Conservation (phyloP, 2,797 vertebrate species). For the Schizothorax lantsangensis region DNA sequence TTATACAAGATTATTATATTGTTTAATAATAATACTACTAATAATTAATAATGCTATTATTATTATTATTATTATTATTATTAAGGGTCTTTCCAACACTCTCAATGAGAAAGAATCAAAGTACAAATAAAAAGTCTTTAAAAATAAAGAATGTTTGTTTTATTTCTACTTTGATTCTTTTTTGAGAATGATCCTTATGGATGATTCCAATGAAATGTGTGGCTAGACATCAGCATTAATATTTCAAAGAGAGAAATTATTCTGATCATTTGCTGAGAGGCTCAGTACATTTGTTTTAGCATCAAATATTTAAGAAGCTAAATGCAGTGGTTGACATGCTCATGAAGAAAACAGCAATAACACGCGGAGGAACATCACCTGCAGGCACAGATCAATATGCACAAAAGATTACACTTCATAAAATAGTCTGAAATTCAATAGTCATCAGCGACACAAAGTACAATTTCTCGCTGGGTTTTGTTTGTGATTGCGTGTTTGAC, state of each 20-base stretch:
- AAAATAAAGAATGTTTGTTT: too few relatives aligned
- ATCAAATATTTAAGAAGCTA: conserved; percentile 47
- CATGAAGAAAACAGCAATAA: conserved; percentile 17
- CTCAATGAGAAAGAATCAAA: too few relatives aligned
- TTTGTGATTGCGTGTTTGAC: not conserved
- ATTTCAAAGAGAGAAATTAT: conserved; percentile 34
- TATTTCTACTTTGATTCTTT: too few relatives aligned
- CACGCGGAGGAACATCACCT: conserved; percentile 16
- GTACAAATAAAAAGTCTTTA: too few relatives aligned
- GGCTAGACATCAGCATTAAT: conserved; percentile 38
- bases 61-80: too few relatives aligned
- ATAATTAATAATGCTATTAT: too few relatives aligned
- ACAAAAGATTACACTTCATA: conserved; percentile 25
- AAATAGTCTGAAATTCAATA: conserved; percentile 20
- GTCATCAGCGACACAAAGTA: conserved; percentile 10
- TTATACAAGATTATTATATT: too few relatives aligned
- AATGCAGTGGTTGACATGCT: conserved; percentile 35
- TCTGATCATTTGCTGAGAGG: conserved; percentile 15
- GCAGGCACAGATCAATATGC: conserved; percentile 31
- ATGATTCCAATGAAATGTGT: not conserved
- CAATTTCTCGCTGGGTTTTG: not conserved
- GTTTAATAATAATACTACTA: too few relatives aligned
- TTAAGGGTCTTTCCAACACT: too few relatives aligned
- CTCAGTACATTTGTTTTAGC: conserved; percentile 33
- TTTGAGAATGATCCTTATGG: too few relatives aligned